Conservation (phyloP, 1,140 invertebrate species). For the Mya arenaria region DNA sequence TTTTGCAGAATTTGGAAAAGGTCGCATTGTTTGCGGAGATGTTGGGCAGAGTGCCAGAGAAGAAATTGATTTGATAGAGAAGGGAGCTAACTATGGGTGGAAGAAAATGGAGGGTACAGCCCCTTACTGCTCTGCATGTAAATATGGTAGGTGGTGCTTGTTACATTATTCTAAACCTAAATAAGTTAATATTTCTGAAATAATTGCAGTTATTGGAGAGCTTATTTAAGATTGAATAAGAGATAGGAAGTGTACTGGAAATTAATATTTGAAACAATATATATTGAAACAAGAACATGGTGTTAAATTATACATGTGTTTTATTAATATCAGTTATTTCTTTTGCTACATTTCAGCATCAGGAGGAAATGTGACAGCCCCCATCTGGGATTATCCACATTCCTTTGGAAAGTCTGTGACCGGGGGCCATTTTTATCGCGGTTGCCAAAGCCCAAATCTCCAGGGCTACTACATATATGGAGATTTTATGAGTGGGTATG, state of each 20-base stretch:
- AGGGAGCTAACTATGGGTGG: conserved; percentile 80
- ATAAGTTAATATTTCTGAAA: too few species aligned
- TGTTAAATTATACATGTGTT: too few species aligned
- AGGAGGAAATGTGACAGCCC: conserved; percentile 62
- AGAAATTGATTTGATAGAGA: conserved; percentile 76
- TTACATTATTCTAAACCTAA: too few species aligned
- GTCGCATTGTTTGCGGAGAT: conserved; percentile 78
- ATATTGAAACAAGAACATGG: too few species aligned
- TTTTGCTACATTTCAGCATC: conserved; percentile 22
- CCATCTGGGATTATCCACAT: conserved; percentile 75
- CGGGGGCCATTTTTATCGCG: conserved; percentile 79
- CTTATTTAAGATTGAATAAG: too few species aligned
- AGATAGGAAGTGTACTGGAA: too few species aligned
- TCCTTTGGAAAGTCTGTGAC: conserved; percentile 76
- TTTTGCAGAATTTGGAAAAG: conserved; percentile 70
- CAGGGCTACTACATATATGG: conserved; percentile 77
- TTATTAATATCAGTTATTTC: too few species aligned
- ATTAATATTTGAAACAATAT: too few species aligned
- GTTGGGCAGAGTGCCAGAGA: conserved; percentile 76
- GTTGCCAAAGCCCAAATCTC: conserved; percentile 75
- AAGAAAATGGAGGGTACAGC: conserved; percentile 71
- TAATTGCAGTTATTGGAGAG: too few species aligned
- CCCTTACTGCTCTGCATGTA: conserved; percentile 4
- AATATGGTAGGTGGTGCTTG: conserved; percentile 1
- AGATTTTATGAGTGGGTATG: conserved; percentile 76